These are phyloP conservation scores for Drosophila ficusphila DNA, from an alignment of 1,140 invertebrate species.

Conservation along the genomic window DNA sequence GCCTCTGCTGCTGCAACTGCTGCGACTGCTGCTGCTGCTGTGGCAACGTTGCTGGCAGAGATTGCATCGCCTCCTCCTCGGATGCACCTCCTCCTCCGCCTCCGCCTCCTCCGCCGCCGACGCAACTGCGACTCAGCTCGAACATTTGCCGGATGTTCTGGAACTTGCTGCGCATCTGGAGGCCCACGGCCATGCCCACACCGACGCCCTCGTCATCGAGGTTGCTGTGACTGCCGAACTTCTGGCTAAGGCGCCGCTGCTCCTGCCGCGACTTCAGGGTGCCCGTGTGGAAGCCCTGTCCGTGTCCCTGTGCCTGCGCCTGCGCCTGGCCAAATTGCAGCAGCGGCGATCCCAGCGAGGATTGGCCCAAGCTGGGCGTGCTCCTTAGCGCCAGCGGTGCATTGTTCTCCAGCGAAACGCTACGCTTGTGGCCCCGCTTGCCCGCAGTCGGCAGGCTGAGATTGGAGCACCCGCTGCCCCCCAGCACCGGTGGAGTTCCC, in stretches of 20 bases:
- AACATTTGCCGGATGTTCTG: slow-evolving; percentile 84
- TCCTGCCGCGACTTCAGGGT: slow-evolving; percentile 82
- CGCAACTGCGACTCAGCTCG: slow-evolving; percentile 69
- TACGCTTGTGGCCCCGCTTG: slow-evolving; percentile 79
- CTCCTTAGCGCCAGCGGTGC: slow-evolving; percentile 55
- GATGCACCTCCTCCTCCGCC: slow-evolving; percentile 2
- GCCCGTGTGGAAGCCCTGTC: slow-evolving; percentile 60
- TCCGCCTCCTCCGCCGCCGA: slow-evolving; percentile 7
- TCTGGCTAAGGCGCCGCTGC: slow-evolving; percentile 74
- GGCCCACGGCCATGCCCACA: slow-evolving; percentile 11
- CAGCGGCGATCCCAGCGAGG: slow-evolving; percentile 51
- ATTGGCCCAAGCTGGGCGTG: slow-evolving; percentile 57
- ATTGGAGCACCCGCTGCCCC: background rate
- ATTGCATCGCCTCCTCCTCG: slow-evolving; percentile 56
- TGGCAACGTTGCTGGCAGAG: slow-evolving; percentile 52
- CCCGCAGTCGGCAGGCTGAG: slow-evolving; percentile 16
- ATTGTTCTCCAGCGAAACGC: slow-evolving; percentile 77
- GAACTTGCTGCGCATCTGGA: slow-evolving; percentile 74
- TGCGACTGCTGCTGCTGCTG: slow-evolving; percentile 31
- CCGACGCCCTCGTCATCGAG: slow-evolving; percentile 63
- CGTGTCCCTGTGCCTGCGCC: background rate
- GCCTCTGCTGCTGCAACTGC: slow-evolving; percentile 42
- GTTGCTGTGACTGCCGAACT: slow-evolving; percentile 82
- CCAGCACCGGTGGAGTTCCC: slow-evolving; percentile 14
- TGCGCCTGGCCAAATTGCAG: slow-evolving; percentile 36